Conservation (phyloP, 1,140 invertebrate species). For the Bombus affinis region DNA sequence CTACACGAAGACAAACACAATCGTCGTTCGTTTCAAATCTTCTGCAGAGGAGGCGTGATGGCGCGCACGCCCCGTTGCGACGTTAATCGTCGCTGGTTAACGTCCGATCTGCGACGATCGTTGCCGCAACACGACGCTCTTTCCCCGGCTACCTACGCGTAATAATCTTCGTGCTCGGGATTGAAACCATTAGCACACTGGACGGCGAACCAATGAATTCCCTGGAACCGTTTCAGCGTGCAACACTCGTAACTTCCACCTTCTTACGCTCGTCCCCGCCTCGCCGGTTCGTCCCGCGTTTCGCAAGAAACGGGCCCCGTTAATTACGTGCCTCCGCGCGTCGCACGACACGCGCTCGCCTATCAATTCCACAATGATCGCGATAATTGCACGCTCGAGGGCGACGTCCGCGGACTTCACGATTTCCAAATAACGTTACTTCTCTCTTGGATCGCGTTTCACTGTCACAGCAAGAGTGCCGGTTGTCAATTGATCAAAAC, state of each 20-base stretch:
- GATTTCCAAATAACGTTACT: not conserved
- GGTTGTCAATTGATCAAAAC: not conserved
- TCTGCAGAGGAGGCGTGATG: not conserved
- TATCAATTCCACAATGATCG: slow-evolving; percentile 35
- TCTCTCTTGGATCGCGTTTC: not conserved
- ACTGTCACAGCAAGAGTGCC: not conserved
- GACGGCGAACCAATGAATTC: slow-evolving; percentile 33
- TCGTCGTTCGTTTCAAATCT: not conserved
- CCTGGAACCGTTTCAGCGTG: slow-evolving; percentile 36
- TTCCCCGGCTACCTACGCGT: slow-evolving; percentile 44
- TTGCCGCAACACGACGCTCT: slow-evolving; percentile 9
- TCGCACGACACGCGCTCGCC: not conserved
- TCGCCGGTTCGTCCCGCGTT: slow-evolving; percentile 5
- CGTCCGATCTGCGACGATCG: slow-evolving; percentile 33
- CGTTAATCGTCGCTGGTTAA: slow-evolving; percentile 59
- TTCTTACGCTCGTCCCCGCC: not conserved
- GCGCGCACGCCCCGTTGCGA: slow-evolving; percentile 49
- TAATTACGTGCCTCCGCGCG: slow-evolving; percentile 48
- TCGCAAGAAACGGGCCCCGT: slow-evolving; percentile 45
- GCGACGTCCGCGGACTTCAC: not conserved
- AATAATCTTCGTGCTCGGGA: slow-evolving; percentile 50
- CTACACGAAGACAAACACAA: not conserved
- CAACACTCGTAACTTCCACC: slow-evolving; percentile 4
- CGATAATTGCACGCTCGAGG: slow-evolving; percentile 21
- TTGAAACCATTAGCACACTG: slow-evolving; percentile 44